Evolutionary conservation across 1,140 invertebrate species (phyloP), one percentile per base, ranked within the genome.

Genomic region (Dendroctonus ponderosae): DNA sequence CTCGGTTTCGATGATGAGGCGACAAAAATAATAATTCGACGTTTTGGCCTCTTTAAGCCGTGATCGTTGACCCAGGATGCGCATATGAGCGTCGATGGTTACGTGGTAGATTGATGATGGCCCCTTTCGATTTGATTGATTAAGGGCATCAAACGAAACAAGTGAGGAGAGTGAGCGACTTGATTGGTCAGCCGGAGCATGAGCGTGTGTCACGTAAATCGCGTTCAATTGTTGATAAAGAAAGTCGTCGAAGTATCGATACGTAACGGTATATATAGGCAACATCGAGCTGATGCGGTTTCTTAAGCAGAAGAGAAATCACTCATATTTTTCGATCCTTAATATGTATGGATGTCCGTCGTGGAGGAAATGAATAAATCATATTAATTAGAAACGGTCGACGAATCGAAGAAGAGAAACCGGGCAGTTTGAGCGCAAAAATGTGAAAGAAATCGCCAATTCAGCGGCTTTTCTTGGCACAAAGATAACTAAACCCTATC

Each of bases 1-100:
- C 56, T 66, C 57, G 54, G 14, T 66, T 66, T 62, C 48, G 50
- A 44, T 62, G 57, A 61, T 54, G 65, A 53, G 51, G 51, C 43
- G 65, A 67, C 65, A 67, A 61, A 67, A 60, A 67, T 67, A 67
- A 67, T 62, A 67, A 67, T 67, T 67, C 15, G 52, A 38, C 12
- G 42, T 49, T 57, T 44, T 65, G 62, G 53, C 62, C 62, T 65
- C 62, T 48, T 65, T 65, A 44, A 52, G 26, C 38, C 15, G 15
- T 61, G 58, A 61, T 61, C 58, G 38, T 61, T 42, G 58, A 61
- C 58, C 58, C 58, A 61, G 56, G 56, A 58, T 58, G 56, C 41
- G 56, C 15, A 56, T 58, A 43, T 43, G 42, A 15, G 8, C 37
- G 41, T 43, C 15, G 42, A 58, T 58, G 12, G 9, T 15, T 44